Evolutionary conservation across 2,113 vertebrate species (phyloP).

Genomic region (Arenaria interpres): DNA sequence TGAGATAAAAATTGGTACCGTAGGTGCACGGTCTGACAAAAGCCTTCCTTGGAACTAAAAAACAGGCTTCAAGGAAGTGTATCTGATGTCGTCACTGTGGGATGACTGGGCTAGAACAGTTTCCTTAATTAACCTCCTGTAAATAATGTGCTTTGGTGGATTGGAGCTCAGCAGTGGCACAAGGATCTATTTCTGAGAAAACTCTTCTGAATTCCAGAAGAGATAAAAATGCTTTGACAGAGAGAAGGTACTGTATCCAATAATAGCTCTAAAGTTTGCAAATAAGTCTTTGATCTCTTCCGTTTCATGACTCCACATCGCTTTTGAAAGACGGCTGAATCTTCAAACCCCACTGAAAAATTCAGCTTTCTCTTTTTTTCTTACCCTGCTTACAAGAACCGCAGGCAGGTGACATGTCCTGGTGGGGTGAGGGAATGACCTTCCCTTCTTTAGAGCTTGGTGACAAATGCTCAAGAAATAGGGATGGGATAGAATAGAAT

Average conservation of each 20-base stretch:
- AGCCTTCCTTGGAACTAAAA: neutral
- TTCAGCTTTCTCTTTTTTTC: neutral
- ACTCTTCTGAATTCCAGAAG: neutral
- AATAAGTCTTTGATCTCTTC: constrained; percentile 29
- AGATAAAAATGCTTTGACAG: constrained; percentile 8
- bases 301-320: neutral
- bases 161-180: neutral
- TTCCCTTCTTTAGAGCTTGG: neutral
- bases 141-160: neutral
- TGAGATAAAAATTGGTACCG: neutral
- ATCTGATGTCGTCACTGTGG: neutral
- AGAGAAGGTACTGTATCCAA: neutral
- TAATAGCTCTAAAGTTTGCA: constrained; percentile 7
- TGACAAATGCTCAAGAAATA: neutral
- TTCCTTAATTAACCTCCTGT: constrained; percentile 6
- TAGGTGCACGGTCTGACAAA: neutral
- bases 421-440: neutral
- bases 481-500: neutral
- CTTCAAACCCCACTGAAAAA: neutral
- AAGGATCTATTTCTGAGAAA: neutral
- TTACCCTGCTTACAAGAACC: neutral
- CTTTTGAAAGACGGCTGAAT: neutral
- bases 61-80: constrained; percentile 22
- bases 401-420: neutral
- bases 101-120: neutral